Conservation (phyloP, 2,797 vertebrate species). For the Columba guinea region DNA sequence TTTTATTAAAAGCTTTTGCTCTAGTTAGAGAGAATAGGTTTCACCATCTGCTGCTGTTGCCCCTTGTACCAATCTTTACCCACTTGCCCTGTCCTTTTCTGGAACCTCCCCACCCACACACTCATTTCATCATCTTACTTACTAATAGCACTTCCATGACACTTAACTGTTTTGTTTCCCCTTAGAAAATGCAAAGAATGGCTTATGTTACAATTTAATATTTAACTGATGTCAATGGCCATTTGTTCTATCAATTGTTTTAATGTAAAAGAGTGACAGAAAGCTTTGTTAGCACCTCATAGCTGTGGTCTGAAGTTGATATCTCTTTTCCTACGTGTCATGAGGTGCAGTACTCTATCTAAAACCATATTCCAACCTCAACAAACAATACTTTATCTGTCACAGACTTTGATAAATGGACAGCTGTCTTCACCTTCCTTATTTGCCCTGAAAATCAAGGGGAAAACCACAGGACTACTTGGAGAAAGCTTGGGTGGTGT, state of each 20-base stretch:
- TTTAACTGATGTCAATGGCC: background rate
- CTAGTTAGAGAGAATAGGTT: background rate
- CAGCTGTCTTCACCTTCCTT: background rate
- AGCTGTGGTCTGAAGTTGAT: background rate
- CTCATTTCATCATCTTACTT: conserved; percentile 3
- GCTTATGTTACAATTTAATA: background rate
- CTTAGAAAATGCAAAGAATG: conserved; percentile 14
- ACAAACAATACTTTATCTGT: background rate
- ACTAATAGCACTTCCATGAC: background rate
- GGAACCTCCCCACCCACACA: conserved; percentile 56
- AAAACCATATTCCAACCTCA: background rate
- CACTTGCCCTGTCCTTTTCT: background rate
- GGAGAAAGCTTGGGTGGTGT: background rate
- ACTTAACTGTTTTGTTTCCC: background rate
- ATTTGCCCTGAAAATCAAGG: background rate
- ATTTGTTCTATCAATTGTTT: background rate
- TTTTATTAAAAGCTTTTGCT: background rate
- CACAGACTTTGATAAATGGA: background rate
- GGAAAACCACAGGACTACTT: background rate
- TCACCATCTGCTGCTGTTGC: background rate
- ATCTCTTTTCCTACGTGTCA: background rate
- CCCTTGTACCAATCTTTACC: background rate
- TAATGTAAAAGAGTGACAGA: background rate
- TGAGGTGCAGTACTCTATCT: background rate
- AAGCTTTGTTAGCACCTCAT: background rate